Evolutionary conservation across 2,888 invertebrate genomes (phyloP).

Genomic region (Oligia fasciuncula): DNA sequence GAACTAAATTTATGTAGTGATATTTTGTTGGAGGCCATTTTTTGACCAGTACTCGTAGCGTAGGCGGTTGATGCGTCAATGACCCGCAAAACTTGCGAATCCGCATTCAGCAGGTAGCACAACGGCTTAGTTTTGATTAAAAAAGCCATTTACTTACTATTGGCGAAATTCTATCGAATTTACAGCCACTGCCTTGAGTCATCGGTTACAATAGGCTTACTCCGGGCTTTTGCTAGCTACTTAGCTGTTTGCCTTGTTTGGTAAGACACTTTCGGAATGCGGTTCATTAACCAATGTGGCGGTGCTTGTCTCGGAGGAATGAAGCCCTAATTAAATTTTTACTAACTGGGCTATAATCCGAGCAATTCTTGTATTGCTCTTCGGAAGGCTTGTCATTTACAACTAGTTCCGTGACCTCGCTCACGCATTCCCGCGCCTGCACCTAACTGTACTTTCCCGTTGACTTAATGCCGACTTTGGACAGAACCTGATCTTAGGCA

Average conservation of each 20-base stretch:
- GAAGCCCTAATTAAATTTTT: conserved; percentile 60
- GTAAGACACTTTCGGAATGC: conserved; percentile 55
- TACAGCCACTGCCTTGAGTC: conserved; percentile 58
- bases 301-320: conserved; percentile 54
- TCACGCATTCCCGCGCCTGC: conserved; percentile 90
- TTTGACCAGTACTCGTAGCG: conserved; percentile 82
- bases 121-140: conserved; percentile 73
- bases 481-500: conserved; percentile 89
- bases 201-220: conserved; percentile 54
- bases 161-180: conserved; percentile 65
- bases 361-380: conserved; percentile 83
- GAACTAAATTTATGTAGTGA: conserved; percentile 61
- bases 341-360: conserved; percentile 77
- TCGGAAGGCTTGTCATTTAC: conserved; percentile 88
- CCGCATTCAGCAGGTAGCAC: conserved; percentile 86
- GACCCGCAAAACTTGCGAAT: conserved; percentile 89
- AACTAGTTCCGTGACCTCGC: conserved; percentile 90
- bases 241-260: conserved; percentile 52
- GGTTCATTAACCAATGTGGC: conserved; percentile 43
- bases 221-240: conserved; percentile 40
- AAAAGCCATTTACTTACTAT: conserved; percentile 74
- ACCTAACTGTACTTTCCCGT: conserved; percentile 90
- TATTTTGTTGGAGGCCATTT: conserved; percentile 68
- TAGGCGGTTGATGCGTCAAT: conserved; percentile 89
- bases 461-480: conserved; percentile 89